phyloP scores from a whole-genome alignment of 2,113 vertebrate species.

The Rhynchomys soricoides region DNA sequence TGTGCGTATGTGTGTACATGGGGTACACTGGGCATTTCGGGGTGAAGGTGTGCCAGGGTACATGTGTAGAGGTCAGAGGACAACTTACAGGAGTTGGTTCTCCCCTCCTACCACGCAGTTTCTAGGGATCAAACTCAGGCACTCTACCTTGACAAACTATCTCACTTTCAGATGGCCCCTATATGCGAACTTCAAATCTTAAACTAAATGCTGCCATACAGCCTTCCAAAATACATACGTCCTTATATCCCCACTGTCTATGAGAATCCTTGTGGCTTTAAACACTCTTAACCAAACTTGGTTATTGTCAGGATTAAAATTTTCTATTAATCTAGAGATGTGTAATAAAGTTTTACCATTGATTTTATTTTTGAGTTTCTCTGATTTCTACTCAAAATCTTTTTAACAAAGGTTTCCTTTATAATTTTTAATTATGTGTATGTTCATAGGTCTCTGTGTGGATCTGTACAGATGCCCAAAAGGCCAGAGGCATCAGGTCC shows the following conservation, averaged over 20 bases:
- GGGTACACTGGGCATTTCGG: background rate
- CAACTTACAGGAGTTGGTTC: background rate
- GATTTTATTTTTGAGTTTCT: slow-evolving; percentile 39
- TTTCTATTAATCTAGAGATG: background rate
- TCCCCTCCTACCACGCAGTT: background rate
- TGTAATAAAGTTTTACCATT: slow-evolving; percentile 49
- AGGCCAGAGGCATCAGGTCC: background rate
- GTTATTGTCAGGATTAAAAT: background rate
- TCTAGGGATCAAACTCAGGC: background rate
- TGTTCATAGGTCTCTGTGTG: background rate
- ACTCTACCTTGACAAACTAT: background rate
- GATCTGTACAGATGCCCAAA: background rate
- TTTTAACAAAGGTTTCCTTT: background rate
- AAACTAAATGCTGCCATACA: background rate
- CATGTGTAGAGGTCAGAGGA: background rate
- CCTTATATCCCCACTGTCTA: background rate
- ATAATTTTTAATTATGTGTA: background rate
- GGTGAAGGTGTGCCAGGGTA: background rate
- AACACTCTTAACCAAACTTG: background rate
- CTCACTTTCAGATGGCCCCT: background rate
- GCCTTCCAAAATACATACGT: slow-evolving; percentile 7
- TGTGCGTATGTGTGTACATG: background rate
- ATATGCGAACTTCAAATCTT: background rate
- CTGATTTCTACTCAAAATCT: slow-evolving; percentile 19
- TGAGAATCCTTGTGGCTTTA: slow-evolving; percentile 23